Evolutionary conservation across 1,140 invertebrate species (phyloP).

Genomic region (Microplitis demolitor): DNA sequence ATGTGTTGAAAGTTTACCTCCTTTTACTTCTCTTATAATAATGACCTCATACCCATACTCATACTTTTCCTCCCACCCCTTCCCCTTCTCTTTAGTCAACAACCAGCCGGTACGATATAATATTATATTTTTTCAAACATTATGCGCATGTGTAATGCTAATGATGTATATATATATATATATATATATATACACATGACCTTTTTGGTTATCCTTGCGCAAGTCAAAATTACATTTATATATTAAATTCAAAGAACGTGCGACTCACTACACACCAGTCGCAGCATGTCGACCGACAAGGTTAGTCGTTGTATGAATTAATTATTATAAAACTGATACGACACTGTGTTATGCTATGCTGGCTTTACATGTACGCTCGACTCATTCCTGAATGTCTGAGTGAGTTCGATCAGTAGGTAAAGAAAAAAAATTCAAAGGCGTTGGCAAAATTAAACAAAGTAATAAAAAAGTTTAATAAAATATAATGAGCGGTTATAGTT

Average conservation of each 20-base stretch:
- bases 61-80: no score
- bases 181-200: background rate
- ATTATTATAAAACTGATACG: background rate
- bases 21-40: slow-evolving; percentile 1
- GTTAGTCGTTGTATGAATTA: slow-evolving; percentile 6
- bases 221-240: slow-evolving; percentile 6
- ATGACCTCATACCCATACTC: background rate
- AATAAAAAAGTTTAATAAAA: no score
- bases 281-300: slow-evolving; percentile 9
- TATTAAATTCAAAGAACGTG: slow-evolving; percentile 4
- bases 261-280: background rate
- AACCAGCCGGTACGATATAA: slow-evolving; percentile 2
- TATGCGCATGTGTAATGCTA: background rate
- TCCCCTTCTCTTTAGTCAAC: background rate
- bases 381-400: slow-evolving; percentile 11
- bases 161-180: background rate
- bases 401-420: background rate
- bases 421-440: no score
- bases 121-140: background rate
- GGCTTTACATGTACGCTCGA: background rate
- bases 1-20: slow-evolving; percentile 5
- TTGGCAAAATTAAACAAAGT: no score
- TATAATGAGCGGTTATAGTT: no score
- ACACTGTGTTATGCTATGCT: background rate
- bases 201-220: background rate